A percentile compares a stretch with the other conserved stretches of the same genome.
Evolutionary conservation across 1,140 invertebrate species (phyloP).

Genomic region (Carcinoscorpius rotundicauda): DNA sequence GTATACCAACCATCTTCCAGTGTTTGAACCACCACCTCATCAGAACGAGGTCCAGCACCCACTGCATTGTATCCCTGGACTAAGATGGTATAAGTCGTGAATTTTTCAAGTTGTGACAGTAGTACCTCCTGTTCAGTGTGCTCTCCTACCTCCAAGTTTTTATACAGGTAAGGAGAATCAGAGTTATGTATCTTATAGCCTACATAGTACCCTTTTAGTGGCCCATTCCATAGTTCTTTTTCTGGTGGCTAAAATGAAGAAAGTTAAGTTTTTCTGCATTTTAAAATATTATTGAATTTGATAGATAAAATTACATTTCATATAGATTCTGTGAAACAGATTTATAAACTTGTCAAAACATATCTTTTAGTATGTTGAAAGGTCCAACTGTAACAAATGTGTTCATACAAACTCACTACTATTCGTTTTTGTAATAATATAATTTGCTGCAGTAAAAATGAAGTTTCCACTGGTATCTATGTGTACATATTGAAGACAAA

Average conservation of each 20-base stretch:
- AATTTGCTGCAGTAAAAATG: no score
- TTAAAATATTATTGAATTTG: no score
- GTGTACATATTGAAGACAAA: no score
- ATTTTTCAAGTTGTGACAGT: conserved; percentile 21
- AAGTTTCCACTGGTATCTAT: no score
- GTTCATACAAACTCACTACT: no score
- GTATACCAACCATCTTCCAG: conserved; percentile 21
- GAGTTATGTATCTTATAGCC: conserved; percentile 37
- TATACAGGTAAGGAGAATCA: conserved; percentile 57
- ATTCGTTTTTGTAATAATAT: no score
- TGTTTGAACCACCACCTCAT: conserved; percentile 30
- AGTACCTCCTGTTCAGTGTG: conserved; percentile 40
- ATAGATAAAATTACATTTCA: no score
- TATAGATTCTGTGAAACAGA: no score
- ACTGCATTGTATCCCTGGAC: conserved; percentile 39
- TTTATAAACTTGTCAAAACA: no score
- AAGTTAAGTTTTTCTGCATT: not conserved
- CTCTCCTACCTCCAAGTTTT: conserved; percentile 69
- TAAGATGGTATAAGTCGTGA: conserved; percentile 37
- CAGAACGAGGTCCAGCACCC: conserved; percentile 35
- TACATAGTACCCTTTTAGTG: conserved; percentile 55
- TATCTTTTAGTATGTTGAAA: no score
- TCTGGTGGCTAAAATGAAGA: conserved; percentile 46
- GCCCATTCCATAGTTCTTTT: conserved; percentile 65
- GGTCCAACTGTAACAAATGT: no score